Percentiles rank a stretch among this genome's conserved stretches.
phyloP scores from a whole-genome alignment of 1,140 invertebrate species.

The Pogonomyrmex barbatus region DNA sequence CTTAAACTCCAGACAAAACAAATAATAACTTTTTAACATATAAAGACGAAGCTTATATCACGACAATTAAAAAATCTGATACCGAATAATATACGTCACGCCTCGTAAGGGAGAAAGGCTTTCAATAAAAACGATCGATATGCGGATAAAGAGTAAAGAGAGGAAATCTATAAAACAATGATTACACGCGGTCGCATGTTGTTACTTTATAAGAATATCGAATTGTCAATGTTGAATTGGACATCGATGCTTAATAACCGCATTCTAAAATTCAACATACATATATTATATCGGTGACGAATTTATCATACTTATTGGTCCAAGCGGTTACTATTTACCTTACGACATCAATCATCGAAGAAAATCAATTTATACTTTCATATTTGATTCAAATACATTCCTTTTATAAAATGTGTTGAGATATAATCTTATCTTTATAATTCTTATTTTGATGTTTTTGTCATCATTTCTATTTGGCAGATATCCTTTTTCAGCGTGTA shows the following conservation, averaged over 20 bases:
- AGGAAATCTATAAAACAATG: slow-evolving; percentile 42
- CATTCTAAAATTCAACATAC: background rate
- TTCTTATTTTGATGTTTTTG: background rate
- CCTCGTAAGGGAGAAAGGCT: slow-evolving; percentile 52
- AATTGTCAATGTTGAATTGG: slow-evolving; percentile 42
- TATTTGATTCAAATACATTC: too few species aligned
- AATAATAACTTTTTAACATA: background rate
- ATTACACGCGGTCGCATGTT: background rate
- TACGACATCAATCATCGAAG: background rate
- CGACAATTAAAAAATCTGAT: background rate
- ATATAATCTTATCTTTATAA: background rate
- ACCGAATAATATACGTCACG: background rate
- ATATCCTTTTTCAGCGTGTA: background rate
- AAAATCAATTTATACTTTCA: background rate
- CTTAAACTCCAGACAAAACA: background rate
- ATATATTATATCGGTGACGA: background rate
- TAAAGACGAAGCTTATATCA: background rate
- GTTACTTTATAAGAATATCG: slow-evolving; percentile 43
- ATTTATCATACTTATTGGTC: background rate
- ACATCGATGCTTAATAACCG: background rate
- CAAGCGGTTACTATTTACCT: background rate
- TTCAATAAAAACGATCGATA: slow-evolving; percentile 45
- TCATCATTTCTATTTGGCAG: background rate
- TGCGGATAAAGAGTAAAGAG: too few species aligned
- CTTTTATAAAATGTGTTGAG: too few species aligned